phyloP scores from a whole-genome alignment of 2,113 vertebrate genomes.

The Marmota flaviventris region DNA sequence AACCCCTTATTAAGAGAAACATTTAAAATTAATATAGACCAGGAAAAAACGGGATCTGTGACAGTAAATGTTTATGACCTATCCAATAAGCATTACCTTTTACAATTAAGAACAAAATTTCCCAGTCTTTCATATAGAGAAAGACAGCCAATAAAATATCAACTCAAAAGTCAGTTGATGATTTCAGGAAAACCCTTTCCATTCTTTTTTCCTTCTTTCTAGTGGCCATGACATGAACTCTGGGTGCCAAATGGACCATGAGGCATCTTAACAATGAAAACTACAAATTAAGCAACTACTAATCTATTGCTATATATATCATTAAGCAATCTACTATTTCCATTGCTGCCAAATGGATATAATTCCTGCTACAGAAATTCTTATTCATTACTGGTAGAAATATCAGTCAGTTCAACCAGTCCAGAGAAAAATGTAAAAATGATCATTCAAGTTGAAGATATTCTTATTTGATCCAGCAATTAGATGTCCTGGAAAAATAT shows the following conservation, averaged over 20 bases:
- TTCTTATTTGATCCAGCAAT: not conserved
- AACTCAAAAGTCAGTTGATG: not conserved
- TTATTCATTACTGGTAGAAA: not conserved
- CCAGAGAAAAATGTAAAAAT: not conserved
- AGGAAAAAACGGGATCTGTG: not conserved
- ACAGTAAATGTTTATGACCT: not conserved
- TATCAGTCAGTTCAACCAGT: not conserved
- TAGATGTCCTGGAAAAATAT: not conserved
- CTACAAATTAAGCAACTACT: not conserved
- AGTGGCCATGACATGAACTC: not conserved
- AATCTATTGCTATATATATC: not conserved
- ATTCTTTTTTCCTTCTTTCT: not conserved
- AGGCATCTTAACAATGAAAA: not conserved
- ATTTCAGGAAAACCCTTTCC: not conserved
- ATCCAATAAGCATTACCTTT: not conserved
- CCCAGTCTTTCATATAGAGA: not conserved
- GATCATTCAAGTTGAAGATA: not conserved
- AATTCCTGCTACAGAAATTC: not conserved
- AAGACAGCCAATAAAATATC: not conserved
- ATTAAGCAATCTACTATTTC: not conserved
- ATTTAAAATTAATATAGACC: not conserved
- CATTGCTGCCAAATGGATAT: not conserved
- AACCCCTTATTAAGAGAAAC: not conserved
- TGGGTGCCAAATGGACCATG: not conserved
- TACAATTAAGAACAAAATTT: not conserved